Evolutionary conservation across 2,888 invertebrate species (phyloP).

Genomic region (Myopa tessellatipennis): DNA sequence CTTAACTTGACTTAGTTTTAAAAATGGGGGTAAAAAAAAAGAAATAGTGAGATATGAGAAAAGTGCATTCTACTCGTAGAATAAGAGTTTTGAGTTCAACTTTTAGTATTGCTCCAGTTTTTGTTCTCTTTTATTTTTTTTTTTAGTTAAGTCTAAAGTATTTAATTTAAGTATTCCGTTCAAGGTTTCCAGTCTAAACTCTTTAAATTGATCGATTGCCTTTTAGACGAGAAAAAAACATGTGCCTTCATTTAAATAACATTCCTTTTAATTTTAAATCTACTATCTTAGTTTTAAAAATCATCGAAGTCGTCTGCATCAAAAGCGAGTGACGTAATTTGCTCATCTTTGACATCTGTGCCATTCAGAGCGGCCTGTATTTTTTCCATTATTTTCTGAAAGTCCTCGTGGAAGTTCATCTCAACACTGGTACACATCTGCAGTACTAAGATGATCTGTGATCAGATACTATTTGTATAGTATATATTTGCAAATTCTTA

Average conservation of each 20-base stretch:
- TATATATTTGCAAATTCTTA: background rate
- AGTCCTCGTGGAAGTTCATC: background rate
- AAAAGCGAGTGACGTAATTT: background rate
- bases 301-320: constrained; percentile 12
- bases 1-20: no score
- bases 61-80: no score
- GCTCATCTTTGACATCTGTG: constrained; percentile 14
- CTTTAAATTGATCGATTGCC: no score
- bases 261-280: background rate
- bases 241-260: background rate
- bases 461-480: background rate
- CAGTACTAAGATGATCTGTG: background rate
- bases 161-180: no score
- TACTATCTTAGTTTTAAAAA: constrained; percentile 5
- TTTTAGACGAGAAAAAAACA: no score
- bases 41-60: no score
- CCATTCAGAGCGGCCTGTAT: constrained; percentile 16
- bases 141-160: no score
- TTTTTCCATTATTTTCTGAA: background rate
- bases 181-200: no score
- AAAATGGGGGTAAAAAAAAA: no score
- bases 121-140: no score
- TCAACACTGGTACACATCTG: background rate
- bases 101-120: no score
- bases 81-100: no score